Base-by-base conservation (phyloP, 2,797 vertebrate species). In the Limnodromus scolopaceus region DNA sequence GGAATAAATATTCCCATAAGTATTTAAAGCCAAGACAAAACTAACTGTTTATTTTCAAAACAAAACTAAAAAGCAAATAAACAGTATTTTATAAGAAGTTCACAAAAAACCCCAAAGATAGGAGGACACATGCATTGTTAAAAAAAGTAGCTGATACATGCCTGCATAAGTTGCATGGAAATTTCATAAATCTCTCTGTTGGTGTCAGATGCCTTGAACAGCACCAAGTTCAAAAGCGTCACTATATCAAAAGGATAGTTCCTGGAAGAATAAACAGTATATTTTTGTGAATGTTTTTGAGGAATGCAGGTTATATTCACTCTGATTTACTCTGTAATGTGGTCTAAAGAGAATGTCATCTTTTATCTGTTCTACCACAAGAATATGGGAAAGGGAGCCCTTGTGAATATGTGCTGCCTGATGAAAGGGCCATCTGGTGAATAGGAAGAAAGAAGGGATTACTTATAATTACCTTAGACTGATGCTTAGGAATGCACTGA, bases 91-190 rank as follows among this genome's bases (percentile, higher is more conserved):
- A 23, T 48, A 77, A 53, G 36, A 80, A 69, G 25, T 45, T 60
- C 39, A 69, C 8, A 10, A 38, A 81, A 66, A 79, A 17, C 1
- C 25, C 16, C 32, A 41, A 78, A 57, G 24, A 46, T 2, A 84
- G 24, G 34, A 84, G 53, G 28, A 60, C 53, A 68, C 51, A 49
- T 53, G 71, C 38, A 74, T 24, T 69, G 74, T 43, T 39, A 34
- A 51, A 58, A 54, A 38, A 78, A 55, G n/a, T 16, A 87, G 77
- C 27, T 57, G 94, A 91, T 97, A 98, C 97, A 6, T 98, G 98
- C 99, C 99, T 99, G 99, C 99, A 99, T 99, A 87, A 99, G 98
- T 98, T 99, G 99, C 99, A 99, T 99, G 92, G 99, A 99, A 95
- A 99, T 99, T 98, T 99, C 99, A 95, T 99, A 99, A 92, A 99